A percentile compares a stretch with the other conserved stretches of the same genome.
Evolutionary conservation across 2,113 vertebrate genomes (phyloP).

Genomic region (Pipra filicauda): DNA sequence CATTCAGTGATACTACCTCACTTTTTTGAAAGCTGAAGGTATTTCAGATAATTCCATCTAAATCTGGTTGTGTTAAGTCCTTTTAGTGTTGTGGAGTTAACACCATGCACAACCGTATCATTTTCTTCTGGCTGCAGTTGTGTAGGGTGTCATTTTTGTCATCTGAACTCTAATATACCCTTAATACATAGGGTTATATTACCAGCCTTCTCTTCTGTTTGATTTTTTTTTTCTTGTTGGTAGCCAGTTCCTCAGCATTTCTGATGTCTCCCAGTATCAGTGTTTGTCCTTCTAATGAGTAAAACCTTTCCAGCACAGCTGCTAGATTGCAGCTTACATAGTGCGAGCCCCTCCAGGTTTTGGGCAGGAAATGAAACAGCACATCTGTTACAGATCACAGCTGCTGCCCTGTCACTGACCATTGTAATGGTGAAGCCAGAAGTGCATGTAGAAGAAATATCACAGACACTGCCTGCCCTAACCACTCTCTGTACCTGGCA

Average conservation of each 20-base stretch:
- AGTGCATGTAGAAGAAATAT: background rate
- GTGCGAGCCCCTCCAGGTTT: background rate
- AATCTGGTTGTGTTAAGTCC: background rate
- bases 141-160: background rate
- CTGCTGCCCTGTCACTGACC: background rate
- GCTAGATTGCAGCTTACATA: background rate
- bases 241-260: background rate
- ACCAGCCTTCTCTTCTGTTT: background rate
- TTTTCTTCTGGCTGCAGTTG: background rate
- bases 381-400: constrained; percentile 16
- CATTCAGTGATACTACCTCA: background rate
- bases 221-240: background rate
- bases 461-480: background rate
- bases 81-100: background rate
- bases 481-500: background rate
- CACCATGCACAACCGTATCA: background rate
- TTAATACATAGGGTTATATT: background rate
- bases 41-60: background rate
- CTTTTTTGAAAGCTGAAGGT: background rate
- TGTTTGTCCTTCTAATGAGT: constrained; percentile 2
- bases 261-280: background rate
- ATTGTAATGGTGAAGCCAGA: background rate
- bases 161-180: background rate
- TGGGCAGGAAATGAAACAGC: background rate
- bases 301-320: background rate